Percentiles rank a stretch among this genome's conserved stretches.
These are phyloP conservation scores for Disparrhopalites patrizii DNA, from an alignment of 2,888 invertebrate species.

Conservation along the genomic window DNA sequence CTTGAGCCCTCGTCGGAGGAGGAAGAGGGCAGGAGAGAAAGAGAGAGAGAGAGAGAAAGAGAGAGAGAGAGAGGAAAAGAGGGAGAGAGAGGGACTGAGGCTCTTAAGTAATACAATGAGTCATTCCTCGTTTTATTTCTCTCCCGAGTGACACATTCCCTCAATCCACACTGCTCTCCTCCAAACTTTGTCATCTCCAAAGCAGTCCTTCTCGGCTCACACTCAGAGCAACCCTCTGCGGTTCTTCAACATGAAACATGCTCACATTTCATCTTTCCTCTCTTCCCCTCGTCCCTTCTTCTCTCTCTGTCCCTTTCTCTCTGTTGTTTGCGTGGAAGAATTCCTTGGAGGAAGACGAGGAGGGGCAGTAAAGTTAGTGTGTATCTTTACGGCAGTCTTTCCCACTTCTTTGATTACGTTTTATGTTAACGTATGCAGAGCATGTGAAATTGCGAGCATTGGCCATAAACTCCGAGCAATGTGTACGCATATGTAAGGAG, in stretches of 20 bases:
- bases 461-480: too few species aligned
- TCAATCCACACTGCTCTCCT: too few species aligned
- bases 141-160: constrained; percentile 2
- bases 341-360: neutral
- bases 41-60: neutral
- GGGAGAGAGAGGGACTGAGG: neutral
- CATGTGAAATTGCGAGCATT: too few species aligned
- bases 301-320: neutral
- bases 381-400: neutral
- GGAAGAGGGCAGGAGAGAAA: neutral
- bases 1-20: neutral
- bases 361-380: neutral
- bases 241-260: neutral
- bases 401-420: constrained; percentile 9
- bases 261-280: too few species aligned
- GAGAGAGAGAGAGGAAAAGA: neutral
- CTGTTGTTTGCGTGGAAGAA: neutral
- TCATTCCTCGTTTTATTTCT: neutral
- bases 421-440: neutral
- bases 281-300: neutral
- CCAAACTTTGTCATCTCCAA: neutral
- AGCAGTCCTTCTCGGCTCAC: neutral
- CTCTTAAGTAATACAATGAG: constrained; percentile 1
- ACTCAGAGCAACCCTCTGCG: too few species aligned
- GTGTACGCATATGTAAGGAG: neutral